Conservation (phyloP, 1,140 invertebrate genomes). For the Nephila pilipes region DNA sequence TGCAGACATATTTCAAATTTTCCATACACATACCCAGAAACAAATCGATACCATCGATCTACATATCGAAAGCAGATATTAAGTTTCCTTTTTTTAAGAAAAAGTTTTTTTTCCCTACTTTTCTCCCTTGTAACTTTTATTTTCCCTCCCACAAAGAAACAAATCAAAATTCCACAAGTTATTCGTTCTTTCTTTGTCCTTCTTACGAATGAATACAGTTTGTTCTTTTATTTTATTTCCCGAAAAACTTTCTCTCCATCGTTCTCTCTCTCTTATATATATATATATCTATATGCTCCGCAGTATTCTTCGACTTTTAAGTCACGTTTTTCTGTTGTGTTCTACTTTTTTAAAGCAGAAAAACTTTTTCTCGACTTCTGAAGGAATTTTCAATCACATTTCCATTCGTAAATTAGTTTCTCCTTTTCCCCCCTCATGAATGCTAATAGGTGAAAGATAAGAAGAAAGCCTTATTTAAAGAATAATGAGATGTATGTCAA, state of each 20-base stretch:
- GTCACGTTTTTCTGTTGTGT: conserved; percentile 25
- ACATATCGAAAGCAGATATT: conserved; percentile 45
- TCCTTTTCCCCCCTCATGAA: conserved; percentile 11
- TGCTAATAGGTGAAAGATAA: conserved; percentile 22
- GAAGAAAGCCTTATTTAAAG: conserved; percentile 3
- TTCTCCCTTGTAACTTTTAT: conserved; percentile 14
- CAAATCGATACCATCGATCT: conserved; percentile 39
- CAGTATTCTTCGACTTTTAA: conserved; percentile 23
- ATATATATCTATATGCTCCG: background rate
- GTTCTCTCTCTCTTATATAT: background rate
- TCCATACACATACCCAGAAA: background rate
- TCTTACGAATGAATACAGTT: conserved; percentile 25
- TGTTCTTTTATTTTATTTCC: background rate
- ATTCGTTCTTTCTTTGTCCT: background rate
- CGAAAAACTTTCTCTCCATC: background rate
- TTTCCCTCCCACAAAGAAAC: background rate
- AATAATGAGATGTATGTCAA: conserved; percentile 7
- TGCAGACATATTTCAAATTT: background rate
- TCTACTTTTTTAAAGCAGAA: conserved; percentile 21
- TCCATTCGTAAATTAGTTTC: conserved; percentile 63
- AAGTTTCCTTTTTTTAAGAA: background rate
- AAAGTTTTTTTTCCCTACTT: background rate
- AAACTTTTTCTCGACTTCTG: conserved; percentile 44
- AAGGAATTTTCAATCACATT: conserved; percentile 55
- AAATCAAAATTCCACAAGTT: conserved; percentile 5